Evolutionary conservation across 2,888 invertebrate genomes (phyloP), one percentile per base, ranked within the genome.

Genomic region (Stenolophus ochropezus): DNA sequence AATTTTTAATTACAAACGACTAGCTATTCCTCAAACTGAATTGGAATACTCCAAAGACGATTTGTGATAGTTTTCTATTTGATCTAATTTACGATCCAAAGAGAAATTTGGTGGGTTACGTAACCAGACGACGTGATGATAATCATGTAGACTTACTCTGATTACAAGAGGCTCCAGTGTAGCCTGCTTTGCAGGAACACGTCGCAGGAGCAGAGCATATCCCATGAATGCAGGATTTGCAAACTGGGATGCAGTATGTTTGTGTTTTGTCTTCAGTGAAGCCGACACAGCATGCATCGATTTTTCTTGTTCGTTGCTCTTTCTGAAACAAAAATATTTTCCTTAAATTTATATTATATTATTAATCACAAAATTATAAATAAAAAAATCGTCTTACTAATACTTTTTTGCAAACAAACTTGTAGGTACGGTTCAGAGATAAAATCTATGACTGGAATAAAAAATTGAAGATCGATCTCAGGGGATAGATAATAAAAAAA

Each of bases 271-370:
- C 91, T 88, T 92, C 91, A 82, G 91, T 90, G 88, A 93, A 96
- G 33, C 96, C 96, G 80, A 93, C 92, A 86, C 96, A 96, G 89
- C 96, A 96, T 53, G 93, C 92, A 23, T 93, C 92, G 21, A 95
- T 92, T 27, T 91, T 92, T 73, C 93, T 92, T 4, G 91, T 93
- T 84, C 93, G 91, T 85, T 93, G 92, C 85, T 94, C 92, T 81
- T 93, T 93, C 96, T 96, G 89, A 21, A 91, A 73, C 1, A 8
- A 73, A 42, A 42, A 42, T 11, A 42, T 42, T 42, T 42, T 11
- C n/a, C n/a, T n/a, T n/a, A n/a, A n/a, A n/a, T n/a, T n/a, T n/a
- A n/a, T n/a, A n/a, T n/a, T n/a, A n/a, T n/a, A n/a, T n/a, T n/a
- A n/a, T n/a, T n/a, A n/a, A n/a, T n/a, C n/a, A n/a, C n/a, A n/a